phyloP scores from a whole-genome alignment of 2,888 invertebrate genomes.

The Heliothis peltigera region DNA sequence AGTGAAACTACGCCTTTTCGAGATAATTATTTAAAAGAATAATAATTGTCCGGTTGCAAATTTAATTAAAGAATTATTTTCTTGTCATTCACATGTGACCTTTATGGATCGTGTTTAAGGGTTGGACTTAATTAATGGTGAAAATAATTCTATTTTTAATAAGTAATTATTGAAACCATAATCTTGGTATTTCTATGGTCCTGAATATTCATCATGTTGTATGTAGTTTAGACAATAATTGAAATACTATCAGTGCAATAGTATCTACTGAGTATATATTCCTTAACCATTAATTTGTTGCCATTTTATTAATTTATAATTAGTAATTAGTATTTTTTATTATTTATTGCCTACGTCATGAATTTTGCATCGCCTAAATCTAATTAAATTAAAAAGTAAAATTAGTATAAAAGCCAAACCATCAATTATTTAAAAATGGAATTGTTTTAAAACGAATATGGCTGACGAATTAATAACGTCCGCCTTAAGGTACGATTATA shows the following conservation, averaged over 20 bases:
- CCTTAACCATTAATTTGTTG: no score
- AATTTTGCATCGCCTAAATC: not conserved
- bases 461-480: conserved; percentile 58
- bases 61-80: conserved; percentile 77
- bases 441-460: conserved; percentile 58
- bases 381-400: not conserved
- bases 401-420: conserved; percentile 16
- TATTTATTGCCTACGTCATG: no score
- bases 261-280: no score
- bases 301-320: no score
- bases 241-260: no score
- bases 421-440: conserved; percentile 56
- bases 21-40: conserved; percentile 68
- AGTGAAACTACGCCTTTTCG: conserved; percentile 69
- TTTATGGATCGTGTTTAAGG: conserved; percentile 58
- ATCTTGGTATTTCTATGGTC: not conserved
- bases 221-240: not conserved
- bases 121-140: conserved; percentile 40
- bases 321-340: no score
- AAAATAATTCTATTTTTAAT: conserved; percentile 17
- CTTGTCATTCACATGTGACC: conserved; percentile 74
- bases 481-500: conserved; percentile 73
- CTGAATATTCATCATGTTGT: not conserved
- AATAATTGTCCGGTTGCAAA: conserved; percentile 58
- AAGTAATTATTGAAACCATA: conserved; percentile 6